Conservation (phyloP, 2,797 vertebrate species). For the Muscicapa comitata region DNA sequence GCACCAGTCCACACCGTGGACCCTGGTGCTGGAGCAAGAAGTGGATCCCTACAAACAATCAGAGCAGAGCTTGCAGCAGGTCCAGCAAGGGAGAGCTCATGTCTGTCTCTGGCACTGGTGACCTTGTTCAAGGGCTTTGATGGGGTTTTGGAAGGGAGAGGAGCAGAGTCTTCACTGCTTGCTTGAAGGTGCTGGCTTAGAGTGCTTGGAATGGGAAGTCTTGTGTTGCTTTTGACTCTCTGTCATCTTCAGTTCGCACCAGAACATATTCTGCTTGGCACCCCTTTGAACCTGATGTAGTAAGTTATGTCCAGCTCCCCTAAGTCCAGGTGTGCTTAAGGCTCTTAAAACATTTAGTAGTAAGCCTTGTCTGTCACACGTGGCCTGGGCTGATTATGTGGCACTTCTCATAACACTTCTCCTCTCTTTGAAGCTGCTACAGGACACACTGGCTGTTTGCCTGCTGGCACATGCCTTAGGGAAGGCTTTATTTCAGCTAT, state of each 20-base stretch:
- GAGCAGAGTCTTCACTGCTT: rapidly evolving
- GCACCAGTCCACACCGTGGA: rapidly evolving
- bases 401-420: neutral
- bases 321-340: neutral
- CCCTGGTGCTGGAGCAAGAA: neutral
- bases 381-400: neutral
- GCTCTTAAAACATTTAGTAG: neutral
- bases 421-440: neutral
- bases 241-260: neutral
- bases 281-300: neutral
- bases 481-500: neutral
- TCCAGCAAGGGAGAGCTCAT: neutral
- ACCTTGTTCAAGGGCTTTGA: neutral
- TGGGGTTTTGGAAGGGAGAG: neutral
- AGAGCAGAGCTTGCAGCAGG: neutral
- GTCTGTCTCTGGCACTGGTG: neutral
- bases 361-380: neutral
- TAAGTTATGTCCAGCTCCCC: neutral
- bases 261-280: neutral
- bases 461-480: neutral
- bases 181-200: neutral
- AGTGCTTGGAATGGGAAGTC: rapidly evolving
- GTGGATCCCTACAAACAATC: rapidly evolving
- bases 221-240: neutral
- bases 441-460: neutral